Evolutionary conservation across 2,113 vertebrate species (phyloP).

Genomic region (Notothenia rossii): DNA sequence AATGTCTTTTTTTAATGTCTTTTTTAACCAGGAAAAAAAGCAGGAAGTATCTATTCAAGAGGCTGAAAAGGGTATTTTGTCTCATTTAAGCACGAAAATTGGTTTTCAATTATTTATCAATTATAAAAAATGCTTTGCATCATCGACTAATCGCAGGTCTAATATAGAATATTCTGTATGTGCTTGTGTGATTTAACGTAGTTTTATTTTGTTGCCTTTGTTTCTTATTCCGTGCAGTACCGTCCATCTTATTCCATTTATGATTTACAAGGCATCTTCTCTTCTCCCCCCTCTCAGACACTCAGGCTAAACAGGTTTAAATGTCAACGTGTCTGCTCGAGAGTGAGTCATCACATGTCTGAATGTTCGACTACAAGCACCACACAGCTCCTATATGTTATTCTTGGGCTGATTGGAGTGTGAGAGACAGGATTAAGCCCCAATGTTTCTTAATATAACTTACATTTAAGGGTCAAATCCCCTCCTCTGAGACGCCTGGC

Average conservation of each 20-base stretch:
- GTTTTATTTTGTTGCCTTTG: background rate
- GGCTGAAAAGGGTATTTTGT: background rate
- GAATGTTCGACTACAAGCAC: slow-evolving; percentile 16
- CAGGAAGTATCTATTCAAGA: too few species aligned
- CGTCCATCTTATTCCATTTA: slow-evolving; percentile 14
- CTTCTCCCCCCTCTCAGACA: slow-evolving; percentile 12
- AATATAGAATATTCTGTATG: too few species aligned
- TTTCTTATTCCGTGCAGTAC: background rate
- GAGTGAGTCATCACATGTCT: slow-evolving; percentile 57
- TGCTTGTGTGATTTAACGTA: too few species aligned
- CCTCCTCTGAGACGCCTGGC: background rate
- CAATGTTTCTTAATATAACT: slow-evolving; percentile 43
- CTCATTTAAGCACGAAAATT: too few species aligned
- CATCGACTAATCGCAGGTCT: too few species aligned
- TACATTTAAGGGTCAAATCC: slow-evolving; percentile 25
- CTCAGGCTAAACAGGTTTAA: slow-evolving; percentile 75
- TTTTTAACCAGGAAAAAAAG: too few species aligned
- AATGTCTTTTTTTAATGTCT: too few species aligned
- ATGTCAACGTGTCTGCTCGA: slow-evolving; percentile 29
- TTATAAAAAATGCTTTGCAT: too few species aligned
- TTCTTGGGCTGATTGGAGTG: slow-evolving; percentile 10
- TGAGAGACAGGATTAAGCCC: slow-evolving; percentile 38
- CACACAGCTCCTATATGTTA: slow-evolving; percentile 21
- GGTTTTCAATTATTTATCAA: too few species aligned
- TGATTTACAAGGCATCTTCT: slow-evolving; percentile 30